Conservation (phyloP, 2,113 vertebrate species). For the Gavialis gangeticus region DNA sequence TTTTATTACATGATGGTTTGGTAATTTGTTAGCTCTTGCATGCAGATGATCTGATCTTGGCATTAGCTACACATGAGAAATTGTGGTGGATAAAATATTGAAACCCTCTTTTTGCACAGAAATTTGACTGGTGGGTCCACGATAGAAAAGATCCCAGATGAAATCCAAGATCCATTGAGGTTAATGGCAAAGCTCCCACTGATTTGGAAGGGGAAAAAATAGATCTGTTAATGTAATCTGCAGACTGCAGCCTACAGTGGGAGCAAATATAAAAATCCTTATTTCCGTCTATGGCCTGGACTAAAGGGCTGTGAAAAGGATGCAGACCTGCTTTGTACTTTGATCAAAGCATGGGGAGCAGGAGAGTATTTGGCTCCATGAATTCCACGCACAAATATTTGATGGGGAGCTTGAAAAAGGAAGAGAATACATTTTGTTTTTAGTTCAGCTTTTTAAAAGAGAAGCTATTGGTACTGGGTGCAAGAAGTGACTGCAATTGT, state of each 20-base stretch:
- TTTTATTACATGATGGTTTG: accelerated
- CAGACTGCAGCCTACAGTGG: background rate
- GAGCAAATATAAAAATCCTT: background rate
- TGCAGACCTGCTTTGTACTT: accelerated
- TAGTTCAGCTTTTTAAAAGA: background rate
- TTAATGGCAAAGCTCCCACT: background rate
- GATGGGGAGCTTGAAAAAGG: background rate
- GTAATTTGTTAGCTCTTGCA: background rate
- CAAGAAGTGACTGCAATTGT: background rate
- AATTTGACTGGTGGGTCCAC: background rate
- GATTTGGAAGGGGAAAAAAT: background rate
- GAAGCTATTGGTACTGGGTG: background rate
- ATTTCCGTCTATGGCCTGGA: background rate
- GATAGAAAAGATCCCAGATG: background rate
- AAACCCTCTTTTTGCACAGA: background rate
- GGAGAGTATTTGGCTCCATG: background rate
- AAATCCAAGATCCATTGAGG: background rate
- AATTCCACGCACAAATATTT: background rate
- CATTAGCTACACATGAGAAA: accelerated
- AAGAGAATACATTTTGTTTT: background rate
- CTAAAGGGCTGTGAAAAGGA: background rate
- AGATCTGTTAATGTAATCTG: background rate
- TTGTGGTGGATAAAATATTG: background rate
- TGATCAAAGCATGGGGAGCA: background rate
- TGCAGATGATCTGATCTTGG: background rate